Evolutionary conservation across 2,797 vertebrate species (phyloP), one percentile per base, ranked within the genome.

Genomic region (Denticeps clupeoides): DNA sequence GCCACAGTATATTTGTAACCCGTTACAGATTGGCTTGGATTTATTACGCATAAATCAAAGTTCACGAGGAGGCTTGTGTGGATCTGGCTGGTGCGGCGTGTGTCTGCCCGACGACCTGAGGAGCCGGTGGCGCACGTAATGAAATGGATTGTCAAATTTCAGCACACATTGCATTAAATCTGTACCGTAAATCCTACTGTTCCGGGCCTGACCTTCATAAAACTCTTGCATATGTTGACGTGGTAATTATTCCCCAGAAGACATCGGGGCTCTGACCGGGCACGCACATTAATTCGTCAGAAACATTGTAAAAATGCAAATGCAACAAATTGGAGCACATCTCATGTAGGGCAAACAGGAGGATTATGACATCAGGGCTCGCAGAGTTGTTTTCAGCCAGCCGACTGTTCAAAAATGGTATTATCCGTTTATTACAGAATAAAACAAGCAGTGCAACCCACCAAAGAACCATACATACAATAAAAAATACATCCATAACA

Each of bases 301-400:
- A 71, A 74, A 78, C 73, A 70, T 77, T 71, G 70, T 71, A 74
- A 74, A 71, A 69, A 79, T 79, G 73, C 70, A 72, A 77, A 80
- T 74, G 75, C 67, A 65, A 73, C 68, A 65, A 74, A 75, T 75
- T 77, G 70, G 61, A 64, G 60, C 64, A 73, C 72, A 55, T 5
- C 49, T 64, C 65, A 64, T 32, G 51, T 68, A 74, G 72, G 68
- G 53, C 52, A 65, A 13, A 29, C 3, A 11, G 46, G 28, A 2
- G 19, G 45, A 47, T n/a, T n/a, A n/a, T n/a, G n/a, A n/a, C n/a
- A n/a, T n/a, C n/a, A n/a, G n/a, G n/a, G n/a, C n/a, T n/a, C n/a
- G n/a, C n/a, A n/a, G n/a, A n/a, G n/a, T n/a, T n/a, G n/a, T n/a
- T n/a, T n/a, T n/a, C n/a, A n/a, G n/a, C n/a, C n/a, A n/a, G n/a